Evolutionary conservation across 2,888 invertebrate genomes (phyloP).

Genomic region (Axea sp.): DNA sequence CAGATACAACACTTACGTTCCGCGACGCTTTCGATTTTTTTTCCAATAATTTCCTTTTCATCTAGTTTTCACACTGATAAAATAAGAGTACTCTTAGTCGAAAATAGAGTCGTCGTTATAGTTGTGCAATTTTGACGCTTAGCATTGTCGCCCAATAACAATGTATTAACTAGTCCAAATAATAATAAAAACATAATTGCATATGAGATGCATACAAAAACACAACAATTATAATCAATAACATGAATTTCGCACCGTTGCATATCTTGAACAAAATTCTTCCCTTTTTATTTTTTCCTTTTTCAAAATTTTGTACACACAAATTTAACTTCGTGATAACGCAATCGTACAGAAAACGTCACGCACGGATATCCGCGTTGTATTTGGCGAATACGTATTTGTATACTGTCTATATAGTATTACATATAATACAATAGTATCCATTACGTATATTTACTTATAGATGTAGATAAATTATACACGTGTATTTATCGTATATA

Average conservation of each 20-base stretch:
- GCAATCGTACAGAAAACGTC: slow-evolving; percentile 63
- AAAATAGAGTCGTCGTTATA: no score
- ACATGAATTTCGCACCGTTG: slow-evolving; percentile 38
- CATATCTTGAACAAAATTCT: slow-evolving; percentile 25
- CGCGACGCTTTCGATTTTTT: slow-evolving; percentile 64
- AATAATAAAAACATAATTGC: slow-evolving; percentile 44
- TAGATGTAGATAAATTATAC: slow-evolving; percentile 68
- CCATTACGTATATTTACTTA: slow-evolving; percentile 73
- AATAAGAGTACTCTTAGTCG: no score
- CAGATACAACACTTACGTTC: slow-evolving; percentile 75
- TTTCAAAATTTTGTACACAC: no score
- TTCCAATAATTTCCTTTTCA: background rate
- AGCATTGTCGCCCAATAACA: slow-evolving; percentile 29
- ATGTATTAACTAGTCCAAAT: slow-evolving; percentile 25
- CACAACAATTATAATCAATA: slow-evolving; percentile 50
- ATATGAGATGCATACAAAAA: slow-evolving; percentile 45
- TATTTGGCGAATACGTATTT: slow-evolving; percentile 78
- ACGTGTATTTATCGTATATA: slow-evolving; percentile 56
- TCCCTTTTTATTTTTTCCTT: no score
- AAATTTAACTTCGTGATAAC: slow-evolving; percentile 22
- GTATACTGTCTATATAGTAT: slow-evolving; percentile 76
- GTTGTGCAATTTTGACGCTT: slow-evolving; percentile 24
- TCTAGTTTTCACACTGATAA: background rate
- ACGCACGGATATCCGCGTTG: slow-evolving; percentile 71
- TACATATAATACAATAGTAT: slow-evolving; percentile 74